Evolutionary conservation across 1,140 invertebrate species (phyloP), one percentile per base, ranked within the genome.

Genomic region (Aphelenchoides avenae): DNA sequence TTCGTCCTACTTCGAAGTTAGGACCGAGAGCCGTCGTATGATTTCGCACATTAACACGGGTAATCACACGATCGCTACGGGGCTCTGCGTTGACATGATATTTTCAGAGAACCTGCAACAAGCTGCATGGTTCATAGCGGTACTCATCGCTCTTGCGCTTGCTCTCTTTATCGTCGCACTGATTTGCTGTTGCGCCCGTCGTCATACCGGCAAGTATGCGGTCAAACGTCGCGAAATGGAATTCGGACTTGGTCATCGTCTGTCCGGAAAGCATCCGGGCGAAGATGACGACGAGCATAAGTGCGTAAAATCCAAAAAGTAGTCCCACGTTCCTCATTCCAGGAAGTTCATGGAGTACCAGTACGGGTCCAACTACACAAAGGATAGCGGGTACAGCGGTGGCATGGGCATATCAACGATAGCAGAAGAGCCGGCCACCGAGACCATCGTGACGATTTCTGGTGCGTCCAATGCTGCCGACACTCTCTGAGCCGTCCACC

Each of bases 51-150:
- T 73, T 50, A 77, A 74, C 54, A 26, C 47, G 9, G 73, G 70
- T 75, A 29, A 27, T 50, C 18, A 18, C 20, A 33, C 24, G 24
- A 1, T 11, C 27, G 29, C 27, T 64, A 51, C 33, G 3, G 29
- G 15, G 31, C 11, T 34, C 11, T 33, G 9, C 40, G 11, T 13
- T 34, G 20, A 61, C 13, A 18, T 4, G 7, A 40, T 31, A n/a
- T 1, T 46, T 72, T 48, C 46, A 76, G 73, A 76, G 47, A 66
- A 64, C 18, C 44, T 75, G 7, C 63, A 63, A 47, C 70, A 47
- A 18, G 74, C 74, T 31, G 69, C 64, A 7, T 75, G 73, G 73
- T 75, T 75, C 44, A 53, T 75, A 27, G 58, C 66, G 36, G 58
- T 75, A 30, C 24, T 75, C 20, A 33, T 58, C 31, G 52, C 53